Base-by-base conservation (phyloP, 1,140 invertebrate species). In the Cherax destructor region DNA sequence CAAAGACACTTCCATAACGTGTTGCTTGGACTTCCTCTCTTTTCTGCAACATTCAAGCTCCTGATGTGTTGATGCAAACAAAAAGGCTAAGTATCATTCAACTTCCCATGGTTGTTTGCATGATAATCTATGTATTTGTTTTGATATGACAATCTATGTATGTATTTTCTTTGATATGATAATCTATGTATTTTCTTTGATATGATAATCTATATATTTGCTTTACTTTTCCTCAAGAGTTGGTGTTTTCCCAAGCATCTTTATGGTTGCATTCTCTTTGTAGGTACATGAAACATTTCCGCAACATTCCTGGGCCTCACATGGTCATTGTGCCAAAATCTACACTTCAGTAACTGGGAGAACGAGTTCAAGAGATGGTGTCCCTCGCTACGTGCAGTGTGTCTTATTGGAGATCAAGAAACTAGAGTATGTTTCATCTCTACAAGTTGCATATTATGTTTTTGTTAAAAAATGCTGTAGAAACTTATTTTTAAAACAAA, bases 301-400 rank as follows among this genome's bases (percentile, higher is more conserved):
- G 98, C 93, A 99, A 97, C 95, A 97, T 98, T 93, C 96, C 97
- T 76, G 98, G 98, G 0, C 99, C 99, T n/a, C 99, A 99, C 94
- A 98, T 99, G 95, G 98, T 99, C 2, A 99, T 99, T 94, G 98
- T 99, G 65, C 99, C 99, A 49, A 99, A 99, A 95, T 99, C 99
- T 3, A 99, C 99, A 1, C 95, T 99, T 18, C 96, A n/a, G 97
- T 80, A 99, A 99, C 95, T 99, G 99, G 99, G 97, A 98, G 95
- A 98, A 99, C 94, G 99, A 99, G 94, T 99, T 99, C 94, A 97
- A 98, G 93, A 98, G 99, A 94, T 99, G 99, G 99, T 99, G 98
- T 95, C 99, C 99, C 0, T 96, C 97, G 0, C 93, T 99, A 0
- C 96, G 96, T 93, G 97, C 98, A 9, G 98, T 99, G 5, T 99